Evolutionary conservation across 2,797 vertebrate species (phyloP), one percentile per base, ranked within the genome.

Genomic region (Siniperca undulata): DNA sequence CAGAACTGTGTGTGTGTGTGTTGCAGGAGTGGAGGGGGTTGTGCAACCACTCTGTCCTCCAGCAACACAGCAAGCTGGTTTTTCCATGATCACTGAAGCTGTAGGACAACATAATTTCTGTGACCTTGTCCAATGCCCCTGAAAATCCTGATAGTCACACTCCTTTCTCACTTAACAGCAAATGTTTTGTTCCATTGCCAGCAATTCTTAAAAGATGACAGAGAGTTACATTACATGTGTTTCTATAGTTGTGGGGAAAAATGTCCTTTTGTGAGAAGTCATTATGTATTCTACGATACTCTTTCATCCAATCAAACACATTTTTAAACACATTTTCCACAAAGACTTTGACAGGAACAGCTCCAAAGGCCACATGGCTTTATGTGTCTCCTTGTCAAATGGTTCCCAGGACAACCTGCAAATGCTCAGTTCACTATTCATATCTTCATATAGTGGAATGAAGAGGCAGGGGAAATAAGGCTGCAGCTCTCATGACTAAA

Each of bases 41-140:
- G 81, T 65, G 44, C 40, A 42, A 58, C 46, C 7, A 20, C 48
- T 85, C 72, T 78, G 55, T 70, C 83, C 76, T 89, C 58, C 38
- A 82, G 85, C 83, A 78, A 77, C 71, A 74, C 61, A 83, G 70
- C 53, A 44, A 74, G 71, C 79, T 16, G 74, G 61, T 81, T 78
- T 81, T 30, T 75, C 50, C 70, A 58, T 7, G 1, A 77, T 81
- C 76, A 81, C 55, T 77, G 69, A 78, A 79, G 82, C 82, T 80
- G 73, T 40, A 65, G 73, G 77, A 86, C 62, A 85, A 71, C 68
- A 78, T 36, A 0, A 86, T 88, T 70, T 85, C 56, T 69, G 55
- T 80, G 69, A 86, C 87, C 81, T 88, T 86, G 83, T 80, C 80
- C 64, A 53, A 80, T 82, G 76, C 50, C 79, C 38, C 75, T 82